Percentiles rank a stretch among this genome's conserved stretches.
Evolutionary conservation across 2,888 invertebrate genomes (phyloP).

Genomic region (Anticlea derivata): DNA sequence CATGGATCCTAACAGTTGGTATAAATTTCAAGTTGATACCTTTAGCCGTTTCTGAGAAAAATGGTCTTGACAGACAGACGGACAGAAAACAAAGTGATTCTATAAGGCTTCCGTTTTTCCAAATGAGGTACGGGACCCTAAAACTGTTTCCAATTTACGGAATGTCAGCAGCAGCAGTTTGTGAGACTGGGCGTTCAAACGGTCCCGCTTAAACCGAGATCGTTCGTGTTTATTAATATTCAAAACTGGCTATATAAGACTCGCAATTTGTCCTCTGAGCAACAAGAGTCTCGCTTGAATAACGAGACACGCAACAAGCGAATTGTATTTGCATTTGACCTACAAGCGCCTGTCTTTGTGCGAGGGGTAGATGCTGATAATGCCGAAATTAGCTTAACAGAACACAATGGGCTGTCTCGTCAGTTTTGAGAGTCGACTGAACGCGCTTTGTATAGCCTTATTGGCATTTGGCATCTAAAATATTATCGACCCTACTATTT

Average conservation of each 20-base stretch:
- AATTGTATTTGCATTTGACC: constrained; percentile 78
- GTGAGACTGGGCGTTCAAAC: constrained; percentile 13
- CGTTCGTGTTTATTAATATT: constrained; percentile 73
- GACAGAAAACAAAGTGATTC: too few species aligned
- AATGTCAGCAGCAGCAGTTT: constrained; percentile 55
- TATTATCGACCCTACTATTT: not conserved
- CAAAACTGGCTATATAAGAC: constrained; percentile 68
- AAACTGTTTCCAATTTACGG: constrained; percentile 48
- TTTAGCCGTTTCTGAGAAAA: too few species aligned
- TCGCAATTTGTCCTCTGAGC: constrained; percentile 68
- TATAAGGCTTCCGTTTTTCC: too few species aligned
- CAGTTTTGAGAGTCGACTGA: constrained; percentile 7
- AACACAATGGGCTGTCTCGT: constrained; percentile 12
- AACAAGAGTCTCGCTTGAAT: constrained; percentile 60
- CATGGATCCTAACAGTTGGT: too few species aligned
- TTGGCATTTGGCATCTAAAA: too few species aligned
- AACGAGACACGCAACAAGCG: constrained; percentile 70
- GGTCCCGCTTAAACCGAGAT: constrained; percentile 46
- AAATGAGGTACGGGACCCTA: too few species aligned
- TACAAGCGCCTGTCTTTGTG: constrained; percentile 64
- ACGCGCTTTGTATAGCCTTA: not conserved
- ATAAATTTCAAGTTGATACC: too few species aligned
- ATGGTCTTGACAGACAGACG: too few species aligned
- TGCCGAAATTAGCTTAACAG: constrained; percentile 16
- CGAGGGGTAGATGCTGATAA: constrained; percentile 19